Conservation (phyloP, 2,888 invertebrate genomes). For the Clitarchus hookeri region DNA sequence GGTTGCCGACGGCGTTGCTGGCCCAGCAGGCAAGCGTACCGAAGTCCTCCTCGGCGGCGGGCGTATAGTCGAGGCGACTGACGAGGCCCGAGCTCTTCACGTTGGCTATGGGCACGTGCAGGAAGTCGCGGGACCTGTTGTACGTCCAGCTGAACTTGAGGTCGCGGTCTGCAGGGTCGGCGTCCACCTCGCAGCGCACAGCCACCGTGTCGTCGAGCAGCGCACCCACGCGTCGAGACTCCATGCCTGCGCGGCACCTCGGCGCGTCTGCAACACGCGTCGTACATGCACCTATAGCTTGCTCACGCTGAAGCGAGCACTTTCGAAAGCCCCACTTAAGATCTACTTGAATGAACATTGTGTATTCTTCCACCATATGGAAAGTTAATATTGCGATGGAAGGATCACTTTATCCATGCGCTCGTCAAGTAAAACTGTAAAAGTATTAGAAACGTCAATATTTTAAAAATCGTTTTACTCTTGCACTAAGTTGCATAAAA, state of each 20-base stretch:
- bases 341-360: too few species aligned
- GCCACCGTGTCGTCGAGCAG: slow-evolving; percentile 73
- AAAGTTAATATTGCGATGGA: too few species aligned
- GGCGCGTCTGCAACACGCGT: slow-evolving; percentile 66
- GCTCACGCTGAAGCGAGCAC: too few species aligned
- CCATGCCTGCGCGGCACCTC: slow-evolving; percentile 73
- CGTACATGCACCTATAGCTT: too few species aligned
- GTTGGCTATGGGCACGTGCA: slow-evolving; percentile 70
- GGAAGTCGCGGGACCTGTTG: slow-evolving; percentile 75
- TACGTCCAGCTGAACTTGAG: slow-evolving; percentile 84
- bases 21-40: slow-evolving; percentile 90
- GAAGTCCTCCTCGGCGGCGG: slow-evolving; percentile 65
- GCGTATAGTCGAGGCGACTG: slow-evolving; percentile 62
- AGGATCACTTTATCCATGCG: too few species aligned
- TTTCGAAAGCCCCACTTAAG: too few species aligned
- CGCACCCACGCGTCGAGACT: slow-evolving; percentile 72
- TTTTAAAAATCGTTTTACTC: too few species aligned
- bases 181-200: slow-evolving; percentile 80
- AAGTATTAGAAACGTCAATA: too few species aligned
- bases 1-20: slow-evolving; percentile 80
- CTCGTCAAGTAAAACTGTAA: too few species aligned
- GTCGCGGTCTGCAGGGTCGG: slow-evolving; percentile 70
- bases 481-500: too few species aligned
- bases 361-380: too few species aligned
- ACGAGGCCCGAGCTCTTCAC: slow-evolving; percentile 58